Conservation (phyloP, 2,888 invertebrate species). For the Caenorhabditis doughertyi region DNA sequence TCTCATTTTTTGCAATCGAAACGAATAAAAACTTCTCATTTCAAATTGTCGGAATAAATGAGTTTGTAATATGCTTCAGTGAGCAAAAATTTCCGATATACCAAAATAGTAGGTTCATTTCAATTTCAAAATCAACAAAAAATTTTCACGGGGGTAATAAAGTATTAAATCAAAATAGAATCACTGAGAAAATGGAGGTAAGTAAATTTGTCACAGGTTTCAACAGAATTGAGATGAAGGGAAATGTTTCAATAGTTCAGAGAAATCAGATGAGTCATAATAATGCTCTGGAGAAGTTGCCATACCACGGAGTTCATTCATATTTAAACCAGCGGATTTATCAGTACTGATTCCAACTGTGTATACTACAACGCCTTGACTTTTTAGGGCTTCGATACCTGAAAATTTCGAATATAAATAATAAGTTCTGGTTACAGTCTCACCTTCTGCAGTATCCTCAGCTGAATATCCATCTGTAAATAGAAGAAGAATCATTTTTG, state of each 20-base stretch:
- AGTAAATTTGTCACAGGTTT: background rate
- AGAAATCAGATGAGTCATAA: conserved; percentile 47
- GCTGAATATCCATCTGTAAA: conserved; percentile 70
- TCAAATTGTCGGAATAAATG: background rate
- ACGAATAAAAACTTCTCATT: conserved; percentile 33
- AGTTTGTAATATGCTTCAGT: background rate
- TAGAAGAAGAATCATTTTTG: conserved; percentile 52
- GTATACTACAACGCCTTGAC: conserved; percentile 55
- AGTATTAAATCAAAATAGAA: background rate
- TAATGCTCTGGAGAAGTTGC: conserved; percentile 53
- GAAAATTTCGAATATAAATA: background rate
- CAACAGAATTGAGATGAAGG: conserved; percentile 55
- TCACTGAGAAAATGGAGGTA: conserved; percentile 23
- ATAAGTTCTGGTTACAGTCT: too few relatives aligned
- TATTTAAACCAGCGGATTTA: conserved; percentile 48
- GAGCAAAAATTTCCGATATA: too few relatives aligned
- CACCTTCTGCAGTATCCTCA: conserved; percentile 66
- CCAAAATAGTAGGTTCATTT: background rate
- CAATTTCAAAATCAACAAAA: background rate
- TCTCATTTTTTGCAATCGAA: conserved; percentile 35
- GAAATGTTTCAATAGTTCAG: conserved; percentile 40
- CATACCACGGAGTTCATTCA: conserved; percentile 63
- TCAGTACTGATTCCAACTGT: conserved; percentile 63
- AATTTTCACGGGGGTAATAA: background rate
- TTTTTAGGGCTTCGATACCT: conserved; percentile 62